phyloP scores from a whole-genome alignment of 2,888 invertebrate species.

The Scelioninae gen. 1 region DNA sequence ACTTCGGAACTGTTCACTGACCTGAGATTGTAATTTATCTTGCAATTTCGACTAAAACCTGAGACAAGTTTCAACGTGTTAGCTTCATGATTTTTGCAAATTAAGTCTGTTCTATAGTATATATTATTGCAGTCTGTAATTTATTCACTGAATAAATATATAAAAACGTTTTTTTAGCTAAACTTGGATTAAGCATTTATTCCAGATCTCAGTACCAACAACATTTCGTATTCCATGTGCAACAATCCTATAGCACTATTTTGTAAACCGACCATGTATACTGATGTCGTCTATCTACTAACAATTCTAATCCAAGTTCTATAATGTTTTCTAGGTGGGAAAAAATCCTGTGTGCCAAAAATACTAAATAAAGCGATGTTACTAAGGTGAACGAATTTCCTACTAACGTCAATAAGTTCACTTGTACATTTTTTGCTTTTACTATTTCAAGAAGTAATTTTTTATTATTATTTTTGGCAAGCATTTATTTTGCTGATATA shows the following conservation, averaged over 20 bases:
- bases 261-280: slow-evolving; percentile 20
- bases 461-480: no score
- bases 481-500: no score
- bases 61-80: no score
- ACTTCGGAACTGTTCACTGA: no score
- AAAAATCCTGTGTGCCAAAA: slow-evolving; percentile 22
- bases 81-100: no score
- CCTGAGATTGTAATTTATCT: no score
- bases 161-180: neutral
- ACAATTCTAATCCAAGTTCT: slow-evolving; percentile 9
- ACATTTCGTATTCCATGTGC: slow-evolving; percentile 3
- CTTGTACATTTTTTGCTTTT: neutral
- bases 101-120: no score
- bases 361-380: neutral
- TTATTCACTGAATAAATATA: neutral
- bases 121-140: neutral
- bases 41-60: no score
- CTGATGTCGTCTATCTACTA: slow-evolving; percentile 11
- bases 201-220: slow-evolving; percentile 15
- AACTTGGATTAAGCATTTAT: slow-evolving; percentile 16
- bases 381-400: neutral
- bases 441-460: neutral
- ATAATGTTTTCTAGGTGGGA: slow-evolving; percentile 18
- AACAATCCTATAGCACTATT: slow-evolving; percentile 16
- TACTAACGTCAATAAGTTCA: neutral